Conservation (phyloP, 2,797 vertebrate genomes). For the Malacoraja senta region DNA sequence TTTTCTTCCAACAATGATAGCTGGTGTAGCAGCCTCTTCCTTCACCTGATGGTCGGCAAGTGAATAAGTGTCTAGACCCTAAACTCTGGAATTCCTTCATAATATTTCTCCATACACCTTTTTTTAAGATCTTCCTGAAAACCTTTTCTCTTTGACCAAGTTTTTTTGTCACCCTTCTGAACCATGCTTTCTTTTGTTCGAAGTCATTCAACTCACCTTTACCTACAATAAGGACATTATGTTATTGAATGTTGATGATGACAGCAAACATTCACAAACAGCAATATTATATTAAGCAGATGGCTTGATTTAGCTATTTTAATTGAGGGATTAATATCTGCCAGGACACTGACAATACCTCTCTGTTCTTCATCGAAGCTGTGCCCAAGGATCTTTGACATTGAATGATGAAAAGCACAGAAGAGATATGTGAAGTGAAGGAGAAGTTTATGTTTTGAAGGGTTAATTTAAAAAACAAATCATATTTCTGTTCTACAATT, state of each 20-base stretch:
- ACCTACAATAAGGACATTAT: not conserved
- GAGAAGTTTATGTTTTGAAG: not conserved
- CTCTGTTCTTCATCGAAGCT: no score
- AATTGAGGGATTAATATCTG: no score
- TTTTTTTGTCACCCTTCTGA: not conserved
- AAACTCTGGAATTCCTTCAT: not conserved
- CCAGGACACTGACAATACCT: no score
- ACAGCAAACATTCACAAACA: not conserved
- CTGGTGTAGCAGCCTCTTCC: not conserved
- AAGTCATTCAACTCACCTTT: not conserved
- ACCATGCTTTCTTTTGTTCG: not conserved
- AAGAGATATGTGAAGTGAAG: not conserved
- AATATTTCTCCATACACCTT: not conserved
- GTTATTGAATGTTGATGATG: not conserved
- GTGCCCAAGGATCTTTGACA: not conserved
- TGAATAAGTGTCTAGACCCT: not conserved
- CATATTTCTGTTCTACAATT: not conserved
- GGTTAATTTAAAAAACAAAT: not conserved
- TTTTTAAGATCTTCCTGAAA: not conserved
- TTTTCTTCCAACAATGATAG: not conserved
- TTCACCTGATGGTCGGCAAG: not conserved
- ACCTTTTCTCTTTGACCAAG: not conserved
- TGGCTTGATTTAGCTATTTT: no score
- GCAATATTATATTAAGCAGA: no score
- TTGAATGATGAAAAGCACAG: not conserved